A percentile compares a stretch with the other conserved stretches of the same genome.
These are phyloP conservation scores for Nymphalis urticae DNA, from an alignment of 2,888 invertebrate species.

Conservation along the genomic window DNA sequence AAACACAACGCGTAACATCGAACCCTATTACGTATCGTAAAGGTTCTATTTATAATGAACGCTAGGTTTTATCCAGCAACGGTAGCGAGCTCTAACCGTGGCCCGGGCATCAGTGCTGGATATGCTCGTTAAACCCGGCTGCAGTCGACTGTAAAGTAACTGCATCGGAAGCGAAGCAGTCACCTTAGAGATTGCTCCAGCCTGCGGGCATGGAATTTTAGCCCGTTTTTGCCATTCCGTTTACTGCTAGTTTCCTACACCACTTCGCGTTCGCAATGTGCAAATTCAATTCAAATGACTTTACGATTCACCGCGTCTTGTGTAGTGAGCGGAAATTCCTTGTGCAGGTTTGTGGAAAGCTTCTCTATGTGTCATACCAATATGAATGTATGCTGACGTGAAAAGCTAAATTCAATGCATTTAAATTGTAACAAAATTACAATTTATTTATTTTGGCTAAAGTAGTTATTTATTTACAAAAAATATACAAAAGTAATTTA, in stretches of 20 bases:
- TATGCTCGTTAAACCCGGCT: constrained; percentile 57
- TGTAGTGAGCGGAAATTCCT: constrained; percentile 48
- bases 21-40: constrained; percentile 53
- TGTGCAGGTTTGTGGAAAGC: constrained; percentile 62
- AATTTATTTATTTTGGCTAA: constrained; percentile 47
- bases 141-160: constrained; percentile 53
- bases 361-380: constrained; percentile 56
- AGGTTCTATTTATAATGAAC: constrained; percentile 27
- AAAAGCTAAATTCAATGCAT: constrained; percentile 62
- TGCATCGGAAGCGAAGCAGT: constrained; percentile 59
- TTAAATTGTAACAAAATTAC: constrained; percentile 64
- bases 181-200: constrained; percentile 50
- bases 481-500: background rate
- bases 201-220: constrained; percentile 46
- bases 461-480: background rate
- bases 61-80: constrained; percentile 39
- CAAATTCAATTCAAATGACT: constrained; percentile 63
- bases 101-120: constrained; percentile 57
- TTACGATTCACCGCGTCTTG: constrained; percentile 60
- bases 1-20: constrained; percentile 44
- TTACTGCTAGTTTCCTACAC: constrained; percentile 47
- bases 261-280: constrained; percentile 39
- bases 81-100: constrained; percentile 42
- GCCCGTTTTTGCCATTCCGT: constrained; percentile 51
- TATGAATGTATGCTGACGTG: constrained; percentile 63